Evolutionary conservation across 2,113 vertebrate genomes (phyloP), one percentile per base, ranked within the genome.

Genomic region (Taurulus bubalis): DNA sequence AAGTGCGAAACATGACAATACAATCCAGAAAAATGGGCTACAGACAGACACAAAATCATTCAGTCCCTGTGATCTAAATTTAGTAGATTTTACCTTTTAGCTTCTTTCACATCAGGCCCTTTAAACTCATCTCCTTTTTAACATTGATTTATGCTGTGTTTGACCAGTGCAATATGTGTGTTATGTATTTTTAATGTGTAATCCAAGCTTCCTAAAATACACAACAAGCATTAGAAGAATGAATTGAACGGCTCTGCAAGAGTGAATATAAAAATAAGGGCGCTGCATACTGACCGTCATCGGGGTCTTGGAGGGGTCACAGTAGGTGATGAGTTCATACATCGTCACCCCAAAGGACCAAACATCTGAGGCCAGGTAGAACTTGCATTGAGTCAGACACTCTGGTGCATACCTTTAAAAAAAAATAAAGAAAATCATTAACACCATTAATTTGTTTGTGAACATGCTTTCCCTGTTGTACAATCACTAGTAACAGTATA

Each of bases 321-420:
- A 99, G 94, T 97, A 99, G 24, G 97, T 99, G 38, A 99, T 95
- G 45, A 99, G 94, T 47, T 99, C 98, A 0, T 99, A 98, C 88
- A 99, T 93, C 0, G 98, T 99, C 77, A 99, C 97, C 3, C 98
- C 98, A 0, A 99, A 99, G 1, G 98, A 99, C 98, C 98, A 99
- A 49, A 99, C 97, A 0, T 99, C 98, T 0, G 98, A 99, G 6
- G 98, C 98, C 0, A 95, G 96, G 84, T 98, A 99, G 79, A 99
- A 99, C 76, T 98, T 99, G 53, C 97, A 96, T 82, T 95, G 96
- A 1, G 97, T 94, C 92, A 99, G 84, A 86, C 98, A 99, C 78
- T 99, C 98, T 0, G 97, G 98, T 14, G 98, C 98, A 2, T 99
- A 99, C 98, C 98, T 99, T 15, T 71, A 24, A 75, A 65, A 65